Evolutionary conservation across 23 tunicate species (phyloP), one percentile per base, ranked within the genome.

Genomic region (Trididemnum clinides): DNA sequence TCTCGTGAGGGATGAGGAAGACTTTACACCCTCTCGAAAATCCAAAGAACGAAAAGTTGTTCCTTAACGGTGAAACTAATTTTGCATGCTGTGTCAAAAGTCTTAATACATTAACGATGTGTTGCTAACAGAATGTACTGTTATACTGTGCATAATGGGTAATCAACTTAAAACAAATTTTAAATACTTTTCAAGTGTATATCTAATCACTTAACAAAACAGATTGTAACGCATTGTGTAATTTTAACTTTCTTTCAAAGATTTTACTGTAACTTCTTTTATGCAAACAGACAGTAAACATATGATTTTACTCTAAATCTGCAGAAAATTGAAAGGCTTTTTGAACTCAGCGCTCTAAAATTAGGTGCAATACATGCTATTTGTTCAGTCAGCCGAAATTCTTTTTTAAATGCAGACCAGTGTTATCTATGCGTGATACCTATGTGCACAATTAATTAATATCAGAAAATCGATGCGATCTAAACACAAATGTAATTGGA

Each of bases 21-120:
- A n/a, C 10, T 79, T 15, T 0, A 38, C 30, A 79, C 70, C 18
- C 26, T 35, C 69, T 28, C 69, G 84, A 79, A 79, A 79, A 39
- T 57, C 71, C 20, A 79, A 58, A 79, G 57, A 58, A 39, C 37
- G 37, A 79, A 79, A 57, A 25, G 25, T 74, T 74, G 30, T 37
- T 38, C 57, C 57, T 37, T 31, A 54, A 54, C 57, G 49, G 39
- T 71, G 44, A 59, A 4, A n/a, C 25, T 10, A 59, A 10, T 28
- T 59, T 59, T 59, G 66, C 25, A n/a, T 10, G 66, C 66, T 59
- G 23, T 59, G 66, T 59, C 22, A 59, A 59, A 10, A 59, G 66
- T 59, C 22, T 59, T 15, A 59, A n/a, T 59, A 59, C 66, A 12
- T 59, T 59, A 59, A 59, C 22, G 66, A n/a, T 59, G 25, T 59